Conservation (phyloP, 2,113 vertebrate species). For the Astur gentilis region DNA sequence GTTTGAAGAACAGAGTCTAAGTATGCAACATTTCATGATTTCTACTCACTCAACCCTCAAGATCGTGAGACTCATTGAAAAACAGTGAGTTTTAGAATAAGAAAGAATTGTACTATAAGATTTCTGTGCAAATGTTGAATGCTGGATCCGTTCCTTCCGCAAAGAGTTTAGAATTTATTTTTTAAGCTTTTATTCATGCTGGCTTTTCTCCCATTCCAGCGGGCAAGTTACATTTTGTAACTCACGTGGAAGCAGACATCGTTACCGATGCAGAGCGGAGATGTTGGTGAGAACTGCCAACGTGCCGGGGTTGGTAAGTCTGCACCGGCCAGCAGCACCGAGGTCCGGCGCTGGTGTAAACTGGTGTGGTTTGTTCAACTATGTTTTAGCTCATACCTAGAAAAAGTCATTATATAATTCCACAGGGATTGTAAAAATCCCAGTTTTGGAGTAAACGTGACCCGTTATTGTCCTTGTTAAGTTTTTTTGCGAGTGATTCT, state of each 20-base stretch:
- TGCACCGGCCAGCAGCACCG: background rate
- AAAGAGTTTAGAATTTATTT: background rate
- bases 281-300: background rate
- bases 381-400: background rate
- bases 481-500: background rate
- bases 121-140: background rate
- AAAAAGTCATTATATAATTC: background rate
- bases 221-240: background rate
- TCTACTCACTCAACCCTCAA: background rate
- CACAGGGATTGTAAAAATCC: background rate
- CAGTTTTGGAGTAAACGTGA: background rate
- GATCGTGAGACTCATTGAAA: background rate
- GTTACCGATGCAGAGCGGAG: background rate
- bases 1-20: background rate
- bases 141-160: background rate
- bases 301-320: accelerated
- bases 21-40: background rate
- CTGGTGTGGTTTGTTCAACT: background rate
- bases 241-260: background rate
- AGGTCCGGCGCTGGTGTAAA: background rate
- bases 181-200: background rate
- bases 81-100: background rate
- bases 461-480: background rate
- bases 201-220: background rate
- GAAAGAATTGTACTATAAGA: background rate